Conservation (phyloP, 2,888 invertebrate species). For the Drosophila rellima region DNA sequence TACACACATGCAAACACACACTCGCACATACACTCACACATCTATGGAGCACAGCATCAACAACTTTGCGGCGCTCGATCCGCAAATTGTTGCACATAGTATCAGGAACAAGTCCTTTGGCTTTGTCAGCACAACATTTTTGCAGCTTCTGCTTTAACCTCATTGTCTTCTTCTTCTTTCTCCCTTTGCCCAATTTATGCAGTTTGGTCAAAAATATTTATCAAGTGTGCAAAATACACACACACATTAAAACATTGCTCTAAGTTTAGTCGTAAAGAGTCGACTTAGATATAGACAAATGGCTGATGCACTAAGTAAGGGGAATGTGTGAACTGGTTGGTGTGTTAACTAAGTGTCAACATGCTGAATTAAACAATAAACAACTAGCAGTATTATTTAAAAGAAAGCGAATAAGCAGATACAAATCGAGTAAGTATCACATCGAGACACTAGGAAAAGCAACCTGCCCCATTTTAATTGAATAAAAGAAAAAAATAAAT, state of each 20-base stretch:
- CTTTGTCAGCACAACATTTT: slow-evolving; percentile 44
- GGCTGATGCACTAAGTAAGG: slow-evolving; percentile 8
- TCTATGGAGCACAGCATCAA: slow-evolving; percentile 12
- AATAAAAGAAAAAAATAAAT: too few relatives aligned
- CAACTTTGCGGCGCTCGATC: slow-evolving; percentile 41
- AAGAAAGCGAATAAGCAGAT: too few relatives aligned
- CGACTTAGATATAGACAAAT: slow-evolving; percentile 30
- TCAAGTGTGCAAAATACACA: slow-evolving; percentile 38
- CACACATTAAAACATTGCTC: slow-evolving; percentile 18
- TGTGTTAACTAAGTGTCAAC: slow-evolving; percentile 2
- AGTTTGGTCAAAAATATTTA: slow-evolving; percentile 34
- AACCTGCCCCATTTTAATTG: too few relatives aligned
- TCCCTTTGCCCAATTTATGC: slow-evolving; percentile 43
- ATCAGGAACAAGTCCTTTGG: slow-evolving; percentile 41
- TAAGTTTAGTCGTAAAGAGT: slow-evolving; percentile 27
- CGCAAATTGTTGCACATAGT: slow-evolving; percentile 63
- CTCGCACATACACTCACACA: background rate
- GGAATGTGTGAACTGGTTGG: background rate
- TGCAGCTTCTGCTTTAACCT: slow-evolving; percentile 3
- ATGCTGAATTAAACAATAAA: slow-evolving; percentile 7
- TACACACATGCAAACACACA: slow-evolving; percentile 11
- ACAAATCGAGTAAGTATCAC: too few relatives aligned
- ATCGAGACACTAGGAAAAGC: too few relatives aligned
- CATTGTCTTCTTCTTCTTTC: background rate
- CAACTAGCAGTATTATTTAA: background rate